Evolutionary conservation across 2,797 vertebrate species (phyloP).

Genomic region (Coccyzus lansbergi): DNA sequence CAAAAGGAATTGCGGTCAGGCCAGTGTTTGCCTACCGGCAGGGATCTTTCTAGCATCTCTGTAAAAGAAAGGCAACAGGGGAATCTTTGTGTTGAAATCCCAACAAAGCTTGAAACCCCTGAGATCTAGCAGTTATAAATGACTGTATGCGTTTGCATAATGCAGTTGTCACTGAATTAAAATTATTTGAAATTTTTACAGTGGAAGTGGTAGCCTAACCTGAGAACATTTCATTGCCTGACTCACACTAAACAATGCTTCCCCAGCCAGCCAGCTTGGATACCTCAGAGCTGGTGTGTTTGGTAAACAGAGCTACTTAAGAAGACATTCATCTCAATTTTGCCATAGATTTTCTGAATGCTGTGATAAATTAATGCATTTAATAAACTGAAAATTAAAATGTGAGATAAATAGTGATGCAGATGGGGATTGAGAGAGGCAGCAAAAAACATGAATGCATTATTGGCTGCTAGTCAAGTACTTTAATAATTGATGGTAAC

Average conservation of each 20-base stretch:
- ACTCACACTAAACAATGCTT: conserved; percentile 9
- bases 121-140: conserved; percentile 77
- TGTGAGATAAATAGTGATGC: conserved; percentile 81
- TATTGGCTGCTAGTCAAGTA: conserved; percentile 80
- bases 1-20: conserved; percentile 2
- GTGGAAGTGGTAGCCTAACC: conserved; percentile 41
- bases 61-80: conserved; percentile 57
- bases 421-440: conserved; percentile 10
- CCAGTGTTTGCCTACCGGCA: conserved; percentile 34
- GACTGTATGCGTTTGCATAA: conserved; percentile 82
- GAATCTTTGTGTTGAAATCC: conserved; percentile 70
- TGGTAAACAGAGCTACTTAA: conserved; percentile 58
- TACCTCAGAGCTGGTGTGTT: conserved; percentile 11
- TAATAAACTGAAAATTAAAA: conserved; percentile 88
- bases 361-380: conserved; percentile 76
- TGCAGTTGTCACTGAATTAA: conserved; percentile 79
- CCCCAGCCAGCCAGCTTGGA: background rate
- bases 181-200: conserved; percentile 75
- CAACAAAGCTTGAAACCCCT: conserved; percentile 67
- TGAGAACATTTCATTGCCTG: background rate
- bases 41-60: conserved; percentile 66
- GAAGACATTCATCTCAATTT: conserved; percentile 65
- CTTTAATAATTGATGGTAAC: conserved; percentile 68
- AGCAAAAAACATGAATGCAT: conserved; percentile 69
- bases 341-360: conserved; percentile 58